Conservation (phyloP, 2,888 invertebrate species). For the Amphipyra tragopoginis region DNA sequence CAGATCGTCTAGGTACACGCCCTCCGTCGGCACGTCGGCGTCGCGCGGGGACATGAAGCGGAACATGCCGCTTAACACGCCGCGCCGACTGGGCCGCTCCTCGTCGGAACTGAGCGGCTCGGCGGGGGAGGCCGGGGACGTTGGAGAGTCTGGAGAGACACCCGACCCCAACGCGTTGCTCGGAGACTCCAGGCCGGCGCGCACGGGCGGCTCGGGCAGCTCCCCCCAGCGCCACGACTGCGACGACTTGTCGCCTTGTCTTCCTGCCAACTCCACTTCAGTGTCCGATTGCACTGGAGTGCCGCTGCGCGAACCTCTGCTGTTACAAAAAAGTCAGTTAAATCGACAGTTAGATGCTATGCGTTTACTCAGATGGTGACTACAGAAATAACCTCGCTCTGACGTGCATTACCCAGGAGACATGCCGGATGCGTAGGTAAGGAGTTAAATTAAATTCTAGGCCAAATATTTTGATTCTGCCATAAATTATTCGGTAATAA, state of each 20-base stretch:
- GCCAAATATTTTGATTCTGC: constrained; percentile 11
- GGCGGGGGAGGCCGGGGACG: constrained; percentile 75
- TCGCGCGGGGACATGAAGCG: constrained; percentile 93
- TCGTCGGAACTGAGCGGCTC: constrained; percentile 88
- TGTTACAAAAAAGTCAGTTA: neutral
- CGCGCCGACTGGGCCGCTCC: constrained; percentile 86
- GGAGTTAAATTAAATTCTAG: constrained; percentile 12
- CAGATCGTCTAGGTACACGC: constrained; percentile 97
- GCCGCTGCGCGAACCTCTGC: constrained; percentile 92
- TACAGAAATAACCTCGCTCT: neutral
- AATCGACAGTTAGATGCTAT: neutral
- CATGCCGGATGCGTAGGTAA: constrained; percentile 17
- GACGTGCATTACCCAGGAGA: neutral
- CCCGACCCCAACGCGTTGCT: constrained; percentile 72
- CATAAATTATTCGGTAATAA: constrained; percentile 10
- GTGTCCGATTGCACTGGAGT: constrained; percentile 98
- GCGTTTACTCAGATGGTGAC: neutral
- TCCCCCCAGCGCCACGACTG: constrained; percentile 98
- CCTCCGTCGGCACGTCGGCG: constrained; percentile 91
- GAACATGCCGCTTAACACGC: constrained; percentile 97
- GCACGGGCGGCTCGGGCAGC: constrained; percentile 91
- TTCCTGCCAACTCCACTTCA: constrained; percentile 94
- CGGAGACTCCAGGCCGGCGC: constrained; percentile 63
- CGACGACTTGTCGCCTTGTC: constrained; percentile 84
- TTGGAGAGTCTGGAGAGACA: constrained; percentile 62